Evolutionary conservation across 2,797 vertebrate species (phyloP), one percentile per base, ranked within the genome.

Genomic region (Aldrovandia affinis): DNA sequence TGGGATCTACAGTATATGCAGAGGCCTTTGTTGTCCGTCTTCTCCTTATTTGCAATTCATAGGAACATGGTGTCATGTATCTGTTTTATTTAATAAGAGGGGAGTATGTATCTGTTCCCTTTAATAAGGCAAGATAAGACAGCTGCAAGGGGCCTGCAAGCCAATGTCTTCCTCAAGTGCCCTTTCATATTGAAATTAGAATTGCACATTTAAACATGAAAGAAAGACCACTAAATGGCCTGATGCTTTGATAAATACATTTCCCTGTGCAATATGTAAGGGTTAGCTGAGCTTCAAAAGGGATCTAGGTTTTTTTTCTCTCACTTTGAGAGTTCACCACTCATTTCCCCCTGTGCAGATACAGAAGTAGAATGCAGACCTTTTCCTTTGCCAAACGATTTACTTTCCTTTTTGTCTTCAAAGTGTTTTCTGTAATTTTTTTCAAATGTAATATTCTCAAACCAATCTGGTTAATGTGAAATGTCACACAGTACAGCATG

Each of bases 181-280:
- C 83, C 63, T 85, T 88, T 88, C 87, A 86, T 88, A 88, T 89
- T 89, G 73, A 86, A 86, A 90, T 89, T 47, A 61, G 39, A 55
- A 44, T 55, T 20, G 68, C 63, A 55, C 81, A 83, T 87, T 85
- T 82, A 83, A 75, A 89, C 82, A 86, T 81, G 85, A 86, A 88
- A 83, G 82, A 81, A 87, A 44, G 30, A 28, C 44, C 50, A 78
- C 12, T 57, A 61, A 77, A 68, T 83, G 81, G 55, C 15, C 70
- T 61, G 83, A 83, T 78, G 73, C 73, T 75, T 81, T 80, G 85
- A 83, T 86, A 85, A 80, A 87, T 89, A 87, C 84, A 86, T 83
- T 85, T 80, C 39, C 42, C 50, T 15, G n/a, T 65, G 83, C 78
- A 10, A 81, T 84, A 57, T 73, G 70, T 78, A 81, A 77, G 78